Conservation (phyloP, 2,888 invertebrate species). For the Steinernema scapterisci region DNA sequence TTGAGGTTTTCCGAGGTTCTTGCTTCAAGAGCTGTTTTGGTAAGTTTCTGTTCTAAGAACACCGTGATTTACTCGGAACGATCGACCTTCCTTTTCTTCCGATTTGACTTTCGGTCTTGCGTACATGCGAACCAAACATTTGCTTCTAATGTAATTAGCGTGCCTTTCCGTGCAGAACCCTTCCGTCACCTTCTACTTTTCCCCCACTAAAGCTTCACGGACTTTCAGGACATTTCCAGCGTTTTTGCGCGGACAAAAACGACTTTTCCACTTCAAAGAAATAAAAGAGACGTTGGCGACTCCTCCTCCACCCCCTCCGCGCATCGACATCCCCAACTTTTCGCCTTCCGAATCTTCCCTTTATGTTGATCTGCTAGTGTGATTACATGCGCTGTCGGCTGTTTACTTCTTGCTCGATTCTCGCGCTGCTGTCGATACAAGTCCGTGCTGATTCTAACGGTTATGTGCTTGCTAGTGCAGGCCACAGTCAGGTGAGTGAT, state of each 20-base stretch:
- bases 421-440: neutral
- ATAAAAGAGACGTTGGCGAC: neutral
- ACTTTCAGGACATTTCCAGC: slow-evolving; percentile 20
- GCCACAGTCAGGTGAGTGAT: slow-evolving; percentile 19
- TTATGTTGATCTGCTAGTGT: slow-evolving; percentile 10
- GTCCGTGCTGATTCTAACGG: neutral
- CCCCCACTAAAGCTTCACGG: neutral
- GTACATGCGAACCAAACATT: neutral
- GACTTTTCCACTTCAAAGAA: no score
- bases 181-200: neutral
- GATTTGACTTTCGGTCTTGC: neutral
- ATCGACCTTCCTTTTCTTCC: no score
- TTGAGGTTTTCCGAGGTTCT: neutral
- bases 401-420: neutral
- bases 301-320: neutral
- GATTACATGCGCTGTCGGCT: slow-evolving; percentile 25
- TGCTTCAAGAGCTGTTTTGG: neutral
- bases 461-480: slow-evolving; percentile 21
- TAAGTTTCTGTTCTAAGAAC: no score
- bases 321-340: neutral
- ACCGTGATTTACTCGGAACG: no score
- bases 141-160: slow-evolving; percentile 1
- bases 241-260: neutral
- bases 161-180: neutral
- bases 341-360: neutral